These are phyloP conservation scores for Sphecodes monilicornis DNA, from an alignment of 2,888 invertebrate genomes.

Conservation along the genomic window DNA sequence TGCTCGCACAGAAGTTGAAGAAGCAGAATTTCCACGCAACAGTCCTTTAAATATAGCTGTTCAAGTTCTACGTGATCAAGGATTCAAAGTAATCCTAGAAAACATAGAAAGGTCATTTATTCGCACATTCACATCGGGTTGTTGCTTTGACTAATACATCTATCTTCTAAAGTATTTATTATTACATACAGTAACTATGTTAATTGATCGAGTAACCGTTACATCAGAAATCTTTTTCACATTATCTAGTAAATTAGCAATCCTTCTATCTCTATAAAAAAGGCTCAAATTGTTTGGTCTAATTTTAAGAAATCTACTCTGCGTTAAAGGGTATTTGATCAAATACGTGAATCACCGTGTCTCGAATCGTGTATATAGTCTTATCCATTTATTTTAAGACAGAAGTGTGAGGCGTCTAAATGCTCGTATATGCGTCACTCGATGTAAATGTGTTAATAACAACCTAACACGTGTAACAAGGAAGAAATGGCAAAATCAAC, in stretches of 20 bases:
- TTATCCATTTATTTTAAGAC: background rate
- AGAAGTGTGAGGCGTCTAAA: background rate
- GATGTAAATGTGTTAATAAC: background rate
- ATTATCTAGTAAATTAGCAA: background rate
- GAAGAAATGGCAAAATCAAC: background rate
- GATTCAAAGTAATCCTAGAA: constrained; percentile 90
- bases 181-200: too few relatives aligned
- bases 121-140: background rate
- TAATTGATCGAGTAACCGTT: too few relatives aligned
- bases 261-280: background rate
- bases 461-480: background rate
- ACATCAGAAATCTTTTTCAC: too few relatives aligned
- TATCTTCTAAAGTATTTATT: too few relatives aligned
- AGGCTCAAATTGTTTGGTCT: too few relatives aligned
- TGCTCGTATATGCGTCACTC: background rate
- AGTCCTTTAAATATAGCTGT: constrained; percentile 92
- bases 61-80: constrained; percentile 91
- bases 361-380: background rate
- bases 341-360: background rate
- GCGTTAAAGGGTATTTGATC: background rate
- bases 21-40: constrained; percentile 92
- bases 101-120: background rate
- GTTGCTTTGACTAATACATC: too few relatives aligned
- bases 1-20: constrained; percentile 98
- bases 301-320: too few relatives aligned